Base-by-base conservation (phyloP, 2,797 vertebrate species). In the Ptychadena robeensis region DNA sequence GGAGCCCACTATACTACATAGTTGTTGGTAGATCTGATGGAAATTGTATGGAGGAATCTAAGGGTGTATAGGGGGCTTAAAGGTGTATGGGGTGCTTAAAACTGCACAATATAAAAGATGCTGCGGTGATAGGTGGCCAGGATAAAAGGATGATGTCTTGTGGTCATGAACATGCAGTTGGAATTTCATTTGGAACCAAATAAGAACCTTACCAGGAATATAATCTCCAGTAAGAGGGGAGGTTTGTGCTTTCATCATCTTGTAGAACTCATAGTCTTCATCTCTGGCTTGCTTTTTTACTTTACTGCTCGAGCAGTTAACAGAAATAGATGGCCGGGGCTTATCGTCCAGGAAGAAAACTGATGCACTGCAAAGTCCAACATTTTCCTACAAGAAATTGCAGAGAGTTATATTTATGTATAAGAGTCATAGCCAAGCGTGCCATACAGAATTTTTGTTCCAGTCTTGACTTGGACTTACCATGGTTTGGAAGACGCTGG, bases 191-290 rank as follows among this genome's bases (percentile, higher is more conserved):
- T 28, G 12, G 18, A 30, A 66, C 11, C 9, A 44, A 66, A 30
- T 4, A 1, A 31, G n/a, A 59, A 4, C 28, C 78, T 80, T 89
- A 93, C 93, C 93, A 88, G 93, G 93, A 66, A 93, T 92, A 35
- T 85, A 66, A 53, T 12, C 76, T 3, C 10, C 84, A 1, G 2
- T 84, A 81, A 90, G 31, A 0, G 89, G 88, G 32, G n/a, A 86
- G 38, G 40, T 86, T 61, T 87, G 87, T 3, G 81, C 88, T 86
- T 83, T 90, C 7, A 94, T 64, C 15, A 85, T 82, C 68, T 80
- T 81, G 81, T 92, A 93, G 25, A 94, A 28, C 32, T 11, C 85
- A 1, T 81, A 82, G 69, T 93, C 90, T 12, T 92, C 86, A 1
- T 87, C 74, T 10, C 83, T 73, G 10, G 74, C 85, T 77, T 87